Evolutionary conservation across 2,888 invertebrate species (phyloP).

Genomic region (Mesorhabditis spiculigera): DNA sequence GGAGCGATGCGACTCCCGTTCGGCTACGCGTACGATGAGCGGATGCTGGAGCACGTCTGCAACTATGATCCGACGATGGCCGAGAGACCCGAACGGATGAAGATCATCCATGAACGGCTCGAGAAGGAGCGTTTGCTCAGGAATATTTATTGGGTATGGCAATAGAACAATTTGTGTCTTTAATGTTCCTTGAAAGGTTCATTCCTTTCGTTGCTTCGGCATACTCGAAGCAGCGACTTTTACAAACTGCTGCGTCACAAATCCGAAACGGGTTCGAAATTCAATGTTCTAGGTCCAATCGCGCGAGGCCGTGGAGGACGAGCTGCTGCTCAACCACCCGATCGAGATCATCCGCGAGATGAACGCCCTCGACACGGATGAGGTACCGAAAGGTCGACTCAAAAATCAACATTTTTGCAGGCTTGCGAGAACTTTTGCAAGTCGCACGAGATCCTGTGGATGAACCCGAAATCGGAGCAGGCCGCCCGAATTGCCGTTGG

Average conservation of each 20-base stretch:
- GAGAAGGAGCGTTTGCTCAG: constrained; percentile 27
- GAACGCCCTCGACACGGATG: constrained; percentile 21
- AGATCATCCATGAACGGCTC: constrained; percentile 36
- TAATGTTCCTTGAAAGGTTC: too few relatives aligned
- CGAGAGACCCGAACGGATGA: constrained; percentile 40
- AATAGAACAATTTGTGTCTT: too few relatives aligned
- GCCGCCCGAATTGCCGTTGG: constrained; percentile 40
- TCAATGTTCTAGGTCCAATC: constrained; percentile 27
- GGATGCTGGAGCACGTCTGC: constrained; percentile 43
- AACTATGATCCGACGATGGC: constrained; percentile 39
- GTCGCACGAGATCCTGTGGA: constrained; percentile 41
- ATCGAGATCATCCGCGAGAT: constrained; percentile 29
- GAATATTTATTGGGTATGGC: constrained; percentile 24
- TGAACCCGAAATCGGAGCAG: constrained; percentile 28
- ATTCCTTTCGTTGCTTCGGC: too few relatives aligned
- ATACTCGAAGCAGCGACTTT: too few relatives aligned
- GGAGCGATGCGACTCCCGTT: constrained; percentile 11
- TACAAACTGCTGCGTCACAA: too few relatives aligned
- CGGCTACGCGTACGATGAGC: constrained; percentile 43
- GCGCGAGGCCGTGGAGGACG: constrained; percentile 37
- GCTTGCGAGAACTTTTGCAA: constrained; percentile 10
- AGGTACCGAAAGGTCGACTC: constrained; percentile 6
- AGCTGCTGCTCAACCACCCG: constrained; percentile 36
- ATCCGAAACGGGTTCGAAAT: too few relatives aligned
- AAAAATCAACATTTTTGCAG: neutral